Base-by-base conservation (phyloP, 2,888 invertebrate genomes). In the Tachina lurida region DNA sequence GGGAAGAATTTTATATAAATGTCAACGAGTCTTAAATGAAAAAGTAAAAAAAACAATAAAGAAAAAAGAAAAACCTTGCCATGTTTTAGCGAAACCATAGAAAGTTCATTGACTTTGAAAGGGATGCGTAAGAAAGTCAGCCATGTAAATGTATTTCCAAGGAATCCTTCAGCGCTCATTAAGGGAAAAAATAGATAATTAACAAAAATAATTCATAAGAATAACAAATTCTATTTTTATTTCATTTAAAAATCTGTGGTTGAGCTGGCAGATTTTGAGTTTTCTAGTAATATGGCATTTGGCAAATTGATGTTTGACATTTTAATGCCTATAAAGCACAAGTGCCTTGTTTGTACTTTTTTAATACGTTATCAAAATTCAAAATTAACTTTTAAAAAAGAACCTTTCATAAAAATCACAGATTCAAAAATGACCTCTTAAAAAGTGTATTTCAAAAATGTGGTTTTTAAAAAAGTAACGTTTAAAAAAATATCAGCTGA, bases 61-160 rank as follows among this genome's bases (percentile, higher is more conserved):
- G 49, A 9, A 80, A 41, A 56, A 19, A n/a, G 49, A 9, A 80
- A 41, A 58, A 43, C 73, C 73, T 80, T 80, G 80, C n/a, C 17
- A 49, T 45, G 10, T 19, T 47, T 73, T 10, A 74, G 31, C 10
- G 73, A 80, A 80, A 58, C 73, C 73, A 67, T 67, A 67, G 49
- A 80, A 73, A 80, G 73, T 65, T 73, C 73, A 80, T 73, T 74
- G 80, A 41, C 65, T 80, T 58, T 49, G 13, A 58, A 62, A 52
- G 43, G 54, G 45, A 62, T 41, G 68, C 54, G 19, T 12, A 54
- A 49, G 12, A 65, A 65, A n/a, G 10, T 45, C n/a, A 49, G 43
- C 39, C 5, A 49, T 17, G 19, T 41, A 41, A 13, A 54, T 54
- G 7, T 45, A 13, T 15, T 45, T 68, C 17, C 17, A 12, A 52